Percentiles rank a stretch among this genome's conserved stretches.
Conservation (phyloP, 2,888 invertebrate species). For the Zhuqinia jingwanae region DNA sequence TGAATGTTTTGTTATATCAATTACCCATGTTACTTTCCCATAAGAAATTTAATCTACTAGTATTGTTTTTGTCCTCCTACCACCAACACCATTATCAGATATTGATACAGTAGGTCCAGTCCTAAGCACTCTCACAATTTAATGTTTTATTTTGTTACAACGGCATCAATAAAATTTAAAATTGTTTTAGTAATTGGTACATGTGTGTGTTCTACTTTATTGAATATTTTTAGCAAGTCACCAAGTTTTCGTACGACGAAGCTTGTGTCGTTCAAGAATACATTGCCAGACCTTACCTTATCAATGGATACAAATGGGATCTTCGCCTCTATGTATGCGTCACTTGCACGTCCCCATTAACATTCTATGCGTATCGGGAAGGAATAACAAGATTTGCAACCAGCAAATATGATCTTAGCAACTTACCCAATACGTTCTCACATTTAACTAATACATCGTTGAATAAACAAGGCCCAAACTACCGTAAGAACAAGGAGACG, state of each 20-base stretch:
- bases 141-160: no score
- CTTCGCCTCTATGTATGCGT: conserved; percentile 94
- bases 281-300: conserved; percentile 88
- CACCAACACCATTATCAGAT: no score
- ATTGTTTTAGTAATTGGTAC: neutral
- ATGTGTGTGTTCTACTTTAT: neutral
- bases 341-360: conserved; percentile 91
- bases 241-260: conserved; percentile 89
- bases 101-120: no score
- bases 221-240: conserved; percentile 86
- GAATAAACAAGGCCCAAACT: conserved; percentile 93
- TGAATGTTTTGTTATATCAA: no score
- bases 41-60: no score
- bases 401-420: conserved; percentile 91
- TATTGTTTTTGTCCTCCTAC: no score
- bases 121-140: no score
- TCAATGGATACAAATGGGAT: conserved; percentile 96
- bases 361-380: conserved; percentile 93
- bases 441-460: conserved; percentile 96
- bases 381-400: conserved; percentile 92
- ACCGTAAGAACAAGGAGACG: conserved; percentile 90
- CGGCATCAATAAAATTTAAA: neutral
- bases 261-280: conserved; percentile 91
- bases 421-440: conserved; percentile 90
- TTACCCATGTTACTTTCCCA: no score